phyloP scores from a whole-genome alignment of 2,113 vertebrate species.

The Excalfactoria chinensis region DNA sequence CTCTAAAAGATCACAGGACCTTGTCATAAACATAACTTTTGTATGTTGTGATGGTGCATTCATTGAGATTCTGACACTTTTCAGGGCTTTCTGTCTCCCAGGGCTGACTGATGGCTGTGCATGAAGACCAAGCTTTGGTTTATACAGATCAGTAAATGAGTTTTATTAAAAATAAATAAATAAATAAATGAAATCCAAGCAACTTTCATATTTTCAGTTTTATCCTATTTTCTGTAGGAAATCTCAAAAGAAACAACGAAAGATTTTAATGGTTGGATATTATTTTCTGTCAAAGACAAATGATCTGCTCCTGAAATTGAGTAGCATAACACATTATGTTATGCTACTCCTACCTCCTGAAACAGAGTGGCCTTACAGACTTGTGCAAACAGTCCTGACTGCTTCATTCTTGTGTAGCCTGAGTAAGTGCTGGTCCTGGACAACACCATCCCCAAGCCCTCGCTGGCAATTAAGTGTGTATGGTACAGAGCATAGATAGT shows the following conservation, averaged over 20 bases:
- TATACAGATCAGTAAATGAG: neutral
- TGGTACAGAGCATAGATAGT: neutral
- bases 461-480: accelerated
- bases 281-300: neutral
- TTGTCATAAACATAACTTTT: neutral
- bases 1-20: neutral
- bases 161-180: neutral
- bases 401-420: neutral
- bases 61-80: neutral
- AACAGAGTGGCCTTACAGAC: neutral
- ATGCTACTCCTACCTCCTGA: neutral
- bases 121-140: neutral
- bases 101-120: neutral
- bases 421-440: neutral
- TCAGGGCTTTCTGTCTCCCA: neutral
- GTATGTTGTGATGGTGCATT: neutral
- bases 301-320: neutral
- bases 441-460: neutral
- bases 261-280: neutral
- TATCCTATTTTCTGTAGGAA: neutral
- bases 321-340: neutral
- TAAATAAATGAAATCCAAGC: no score
- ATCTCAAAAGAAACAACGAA: neutral
- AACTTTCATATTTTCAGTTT: neutral
- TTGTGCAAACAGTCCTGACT: neutral